Conservation (phyloP, 1,140 invertebrate species). For the Ptiloglossa arizonensis region DNA sequence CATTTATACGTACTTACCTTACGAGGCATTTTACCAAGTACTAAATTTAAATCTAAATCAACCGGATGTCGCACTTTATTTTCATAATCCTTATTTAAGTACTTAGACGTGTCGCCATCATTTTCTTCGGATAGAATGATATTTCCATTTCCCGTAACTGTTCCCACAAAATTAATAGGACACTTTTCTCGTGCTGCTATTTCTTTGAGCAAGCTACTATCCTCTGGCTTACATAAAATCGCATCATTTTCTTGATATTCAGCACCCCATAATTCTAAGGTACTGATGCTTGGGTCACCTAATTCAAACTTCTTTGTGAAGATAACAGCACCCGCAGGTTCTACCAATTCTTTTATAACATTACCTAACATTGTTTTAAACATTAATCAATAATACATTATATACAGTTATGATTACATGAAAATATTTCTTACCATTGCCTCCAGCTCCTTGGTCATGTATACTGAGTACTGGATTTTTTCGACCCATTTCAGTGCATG, state of each 20-base stretch:
- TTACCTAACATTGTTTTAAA: conserved; percentile 85
- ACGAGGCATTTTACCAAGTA: conserved; percentile 93
- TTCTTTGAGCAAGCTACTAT: conserved; percentile 85
- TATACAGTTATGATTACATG: neutral
- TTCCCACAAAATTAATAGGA: conserved; percentile 95
- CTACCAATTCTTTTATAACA: conserved; percentile 97
- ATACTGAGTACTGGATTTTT: conserved; percentile 96
- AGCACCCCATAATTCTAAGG: conserved; percentile 97
- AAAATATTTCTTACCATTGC: conserved; percentile 88
- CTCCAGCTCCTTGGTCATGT: conserved; percentile 98
- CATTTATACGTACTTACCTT: conserved; percentile 82
- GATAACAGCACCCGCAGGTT: conserved; percentile 96
- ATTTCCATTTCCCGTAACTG: conserved; percentile 93
- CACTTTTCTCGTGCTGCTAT: conserved; percentile 95
- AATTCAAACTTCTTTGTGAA: conserved; percentile 93
- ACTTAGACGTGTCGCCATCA: conserved; percentile 73
- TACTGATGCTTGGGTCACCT: conserved; percentile 96
- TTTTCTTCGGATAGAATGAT: conserved; percentile 88
- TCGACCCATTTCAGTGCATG: conserved; percentile 91
- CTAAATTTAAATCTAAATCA: conserved; percentile 93
- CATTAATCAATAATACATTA: neutral
- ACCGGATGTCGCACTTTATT: conserved; percentile 85
- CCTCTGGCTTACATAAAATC: conserved; percentile 87
- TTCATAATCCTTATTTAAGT: conserved; percentile 68
- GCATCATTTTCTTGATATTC: conserved; percentile 99